Evolutionary conservation across 2,888 invertebrate species (phyloP).

Genomic region (Platycheirus rosarum): DNA sequence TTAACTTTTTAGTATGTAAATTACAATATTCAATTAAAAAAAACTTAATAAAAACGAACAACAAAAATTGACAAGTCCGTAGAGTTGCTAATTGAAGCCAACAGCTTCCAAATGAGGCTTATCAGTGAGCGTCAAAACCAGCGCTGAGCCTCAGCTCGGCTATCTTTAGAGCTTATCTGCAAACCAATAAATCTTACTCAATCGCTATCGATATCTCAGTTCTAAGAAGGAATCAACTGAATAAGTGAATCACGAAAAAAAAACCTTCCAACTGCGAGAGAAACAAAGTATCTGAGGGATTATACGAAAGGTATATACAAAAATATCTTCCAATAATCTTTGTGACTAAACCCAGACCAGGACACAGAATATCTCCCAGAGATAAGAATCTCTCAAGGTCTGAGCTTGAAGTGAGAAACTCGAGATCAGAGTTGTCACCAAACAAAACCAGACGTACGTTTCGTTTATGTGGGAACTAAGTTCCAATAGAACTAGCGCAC

Average conservation of each 20-base stretch:
- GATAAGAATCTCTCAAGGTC: conserved; percentile 61
- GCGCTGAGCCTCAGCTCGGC: conserved; percentile 45
- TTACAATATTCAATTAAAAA: conserved; percentile 44
- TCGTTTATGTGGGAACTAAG: conserved; percentile 21
- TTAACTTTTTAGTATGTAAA: conserved; percentile 60
- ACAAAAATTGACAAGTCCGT: conserved; percentile 17
- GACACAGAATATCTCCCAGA: conserved; percentile 43
- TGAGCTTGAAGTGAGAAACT: conserved; percentile 54
- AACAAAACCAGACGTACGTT: neutral
- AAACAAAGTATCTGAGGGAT: conserved; percentile 26
- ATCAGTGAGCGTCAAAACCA: conserved; percentile 60
- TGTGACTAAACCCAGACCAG: conserved; percentile 30
- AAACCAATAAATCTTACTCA: conserved; percentile 72
- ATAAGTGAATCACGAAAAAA: conserved; percentile 18
- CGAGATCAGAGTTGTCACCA: conserved; percentile 25
- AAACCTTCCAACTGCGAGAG: conserved; percentile 34
- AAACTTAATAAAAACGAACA: neutral
- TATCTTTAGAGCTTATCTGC: conserved; percentile 62
- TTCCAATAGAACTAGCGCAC: conserved; percentile 10
- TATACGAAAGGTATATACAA: conserved; percentile 26
- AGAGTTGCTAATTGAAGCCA: conserved; percentile 66
- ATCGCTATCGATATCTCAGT: conserved; percentile 61
- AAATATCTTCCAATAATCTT: conserved; percentile 52
- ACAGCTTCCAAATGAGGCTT: conserved; percentile 54
- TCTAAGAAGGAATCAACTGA: conserved; percentile 6